Conservation (phyloP, 2,888 invertebrate species). For the Pheosia tremula region DNA sequence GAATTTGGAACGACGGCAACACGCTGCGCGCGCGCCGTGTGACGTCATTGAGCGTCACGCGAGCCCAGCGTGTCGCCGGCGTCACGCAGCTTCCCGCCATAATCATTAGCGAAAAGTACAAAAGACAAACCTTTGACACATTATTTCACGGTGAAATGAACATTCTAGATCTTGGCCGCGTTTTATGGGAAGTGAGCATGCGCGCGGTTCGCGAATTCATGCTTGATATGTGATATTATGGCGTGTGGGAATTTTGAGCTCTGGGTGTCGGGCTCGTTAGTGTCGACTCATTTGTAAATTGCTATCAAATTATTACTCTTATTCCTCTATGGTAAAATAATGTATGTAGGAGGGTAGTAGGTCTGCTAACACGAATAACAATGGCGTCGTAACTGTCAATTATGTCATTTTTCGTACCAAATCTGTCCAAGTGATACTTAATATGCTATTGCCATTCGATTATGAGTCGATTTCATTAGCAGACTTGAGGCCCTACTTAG, state of each 20-base stretch:
- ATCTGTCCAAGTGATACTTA: too few relatives aligned
- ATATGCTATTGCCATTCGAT: too few relatives aligned
- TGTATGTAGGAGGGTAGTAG: neutral
- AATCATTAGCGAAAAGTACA: conserved; percentile 58
- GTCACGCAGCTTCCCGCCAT: conserved; percentile 40
- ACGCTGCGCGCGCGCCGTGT: conserved; percentile 65
- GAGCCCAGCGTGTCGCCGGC: conserved; percentile 32
- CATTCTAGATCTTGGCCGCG: conserved; percentile 69
- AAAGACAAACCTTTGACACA: conserved; percentile 63
- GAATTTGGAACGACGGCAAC: conserved; percentile 46
- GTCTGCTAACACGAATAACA: too few relatives aligned
- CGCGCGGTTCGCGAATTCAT: conserved; percentile 43
- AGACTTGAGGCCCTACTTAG: too few relatives aligned
- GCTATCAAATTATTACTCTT: neutral
- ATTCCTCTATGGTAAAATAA: neutral
- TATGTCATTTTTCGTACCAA: too few relatives aligned
- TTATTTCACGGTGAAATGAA: conserved; percentile 64
- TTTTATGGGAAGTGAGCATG: conserved; percentile 73
- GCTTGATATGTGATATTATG: conserved; percentile 44
- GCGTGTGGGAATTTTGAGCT: conserved; percentile 34
- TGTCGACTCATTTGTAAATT: neutral
- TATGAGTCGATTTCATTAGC: too few relatives aligned
- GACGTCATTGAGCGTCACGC: conserved; percentile 45
- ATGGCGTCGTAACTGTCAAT: too few relatives aligned
- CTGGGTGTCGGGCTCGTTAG: neutral